Percentiles rank a stretch among this genome's conserved stretches.
Conservation (phyloP, 1,140 invertebrate genomes). For the Neelides sp. region DNA sequence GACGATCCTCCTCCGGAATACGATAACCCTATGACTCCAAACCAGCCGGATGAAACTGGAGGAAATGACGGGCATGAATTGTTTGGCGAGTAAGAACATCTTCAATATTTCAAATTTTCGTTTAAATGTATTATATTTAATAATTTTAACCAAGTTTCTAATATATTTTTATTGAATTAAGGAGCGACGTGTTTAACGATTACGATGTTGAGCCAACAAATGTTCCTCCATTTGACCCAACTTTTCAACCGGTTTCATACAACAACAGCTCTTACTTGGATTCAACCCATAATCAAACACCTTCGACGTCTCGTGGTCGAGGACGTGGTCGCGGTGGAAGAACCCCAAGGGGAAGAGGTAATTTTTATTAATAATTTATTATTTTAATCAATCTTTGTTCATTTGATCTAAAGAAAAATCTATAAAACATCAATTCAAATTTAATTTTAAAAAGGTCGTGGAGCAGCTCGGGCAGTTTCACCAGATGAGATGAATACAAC, state of each 20-base stretch:
- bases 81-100: constrained; percentile 21
- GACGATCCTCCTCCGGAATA: constrained; percentile 60
- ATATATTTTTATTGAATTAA: neutral
- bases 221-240: constrained; percentile 2
- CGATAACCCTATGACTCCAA: constrained; percentile 63
- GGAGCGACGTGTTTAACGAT: neutral
- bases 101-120: neutral
- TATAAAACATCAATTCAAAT: neutral
- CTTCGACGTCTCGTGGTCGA: neutral
- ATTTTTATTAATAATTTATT: neutral
- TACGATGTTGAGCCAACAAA: neutral
- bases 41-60: constrained; percentile 35
- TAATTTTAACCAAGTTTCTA: constrained; percentile 2
- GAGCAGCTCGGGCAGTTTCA: neutral
- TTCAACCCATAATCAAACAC: neutral
- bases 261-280: neutral
- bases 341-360: constrained; percentile 7
- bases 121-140: neutral
- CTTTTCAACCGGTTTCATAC: constrained; percentile 5
- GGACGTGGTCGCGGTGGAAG: neutral
- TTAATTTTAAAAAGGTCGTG: constrained; percentile 1
- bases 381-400: neutral
- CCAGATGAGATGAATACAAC: neutral
- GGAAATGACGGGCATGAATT: constrained; percentile 33
- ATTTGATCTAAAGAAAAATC: no score